Percentiles rank a stretch among this genome's conserved stretches.
phyloP scores from a whole-genome alignment of 2,797 vertebrate species.

The Austrolebias charrua region DNA sequence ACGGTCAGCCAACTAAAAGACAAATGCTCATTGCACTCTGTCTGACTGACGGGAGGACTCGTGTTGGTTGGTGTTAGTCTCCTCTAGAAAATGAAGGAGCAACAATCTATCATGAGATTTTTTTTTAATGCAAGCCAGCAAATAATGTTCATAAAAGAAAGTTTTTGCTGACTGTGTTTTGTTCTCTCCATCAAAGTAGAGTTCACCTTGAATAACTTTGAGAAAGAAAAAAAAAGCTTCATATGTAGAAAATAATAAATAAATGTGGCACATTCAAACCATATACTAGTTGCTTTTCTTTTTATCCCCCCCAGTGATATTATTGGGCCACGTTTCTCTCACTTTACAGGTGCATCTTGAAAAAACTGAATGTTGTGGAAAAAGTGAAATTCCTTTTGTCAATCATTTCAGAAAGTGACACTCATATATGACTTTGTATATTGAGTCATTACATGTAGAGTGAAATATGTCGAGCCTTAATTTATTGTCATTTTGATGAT shows the following conservation, averaged over 20 bases:
- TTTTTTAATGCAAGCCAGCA: conserved; percentile 48
- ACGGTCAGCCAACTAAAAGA: conserved; percentile 68
- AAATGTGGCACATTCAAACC: too few species aligned
- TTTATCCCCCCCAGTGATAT: too few species aligned
- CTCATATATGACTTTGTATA: too few species aligned
- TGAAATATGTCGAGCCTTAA: too few species aligned
- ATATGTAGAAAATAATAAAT: neutral
- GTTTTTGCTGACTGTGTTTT: conserved; percentile 58
- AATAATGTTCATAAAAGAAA: conserved; percentile 69
- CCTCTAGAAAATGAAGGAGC: conserved; percentile 52
- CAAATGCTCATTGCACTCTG: conserved; percentile 67
- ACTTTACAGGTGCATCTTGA: too few species aligned
- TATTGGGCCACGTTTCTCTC: too few species aligned
- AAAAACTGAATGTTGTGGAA: too few species aligned
- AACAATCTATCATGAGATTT: conserved; percentile 47
- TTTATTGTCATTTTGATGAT: too few species aligned
- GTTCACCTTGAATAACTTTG: conserved; percentile 59
- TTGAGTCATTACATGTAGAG: too few species aligned
- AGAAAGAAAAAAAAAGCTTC: conserved; percentile 6
- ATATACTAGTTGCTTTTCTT: too few species aligned
- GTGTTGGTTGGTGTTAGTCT: conserved; percentile 59
- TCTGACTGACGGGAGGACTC: conserved; percentile 48
- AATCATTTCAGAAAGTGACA: too few species aligned
- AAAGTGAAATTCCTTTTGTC: too few species aligned
- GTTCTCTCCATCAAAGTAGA: conserved; percentile 48